A percentile compares a stretch with the other conserved stretches of the same genome.
Conservation (phyloP, 2,113 vertebrate genomes). For the Equus przewalskii region DNA sequence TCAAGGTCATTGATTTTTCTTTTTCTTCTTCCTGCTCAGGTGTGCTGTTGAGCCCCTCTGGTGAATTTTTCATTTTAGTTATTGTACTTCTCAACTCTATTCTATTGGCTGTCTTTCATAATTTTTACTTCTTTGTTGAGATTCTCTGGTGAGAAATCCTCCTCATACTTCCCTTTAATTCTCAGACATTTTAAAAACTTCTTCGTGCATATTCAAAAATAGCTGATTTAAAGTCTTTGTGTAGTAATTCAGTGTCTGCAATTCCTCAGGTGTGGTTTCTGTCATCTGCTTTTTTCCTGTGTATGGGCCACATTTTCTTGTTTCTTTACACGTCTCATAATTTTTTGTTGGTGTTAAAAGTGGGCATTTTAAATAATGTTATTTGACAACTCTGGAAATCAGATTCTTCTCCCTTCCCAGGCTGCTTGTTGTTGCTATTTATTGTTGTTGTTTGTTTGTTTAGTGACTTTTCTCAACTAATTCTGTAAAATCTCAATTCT, state of each 20-base stretch:
- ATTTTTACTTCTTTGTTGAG: background rate
- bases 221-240: background rate
- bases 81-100: background rate
- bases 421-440: background rate
- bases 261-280: background rate
- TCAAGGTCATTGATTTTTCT: background rate
- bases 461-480: background rate
- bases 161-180: background rate
- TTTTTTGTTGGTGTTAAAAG: background rate
- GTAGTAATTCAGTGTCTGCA: background rate
- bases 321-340: background rate
- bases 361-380: background rate
- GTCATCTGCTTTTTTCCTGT: background rate
- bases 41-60: background rate
- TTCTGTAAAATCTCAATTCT: background rate
- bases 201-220: background rate
- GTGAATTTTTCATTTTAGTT: background rate
- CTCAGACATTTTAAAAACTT: background rate
- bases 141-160: background rate
- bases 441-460: background rate
- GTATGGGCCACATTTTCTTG: background rate
- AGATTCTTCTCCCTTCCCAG: background rate
- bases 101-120: background rate
- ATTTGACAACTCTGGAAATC: background rate
- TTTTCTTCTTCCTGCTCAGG: background rate